phyloP scores from a whole-genome alignment of 1,140 invertebrate genomes.

The Diploscapter pachys region DNA sequence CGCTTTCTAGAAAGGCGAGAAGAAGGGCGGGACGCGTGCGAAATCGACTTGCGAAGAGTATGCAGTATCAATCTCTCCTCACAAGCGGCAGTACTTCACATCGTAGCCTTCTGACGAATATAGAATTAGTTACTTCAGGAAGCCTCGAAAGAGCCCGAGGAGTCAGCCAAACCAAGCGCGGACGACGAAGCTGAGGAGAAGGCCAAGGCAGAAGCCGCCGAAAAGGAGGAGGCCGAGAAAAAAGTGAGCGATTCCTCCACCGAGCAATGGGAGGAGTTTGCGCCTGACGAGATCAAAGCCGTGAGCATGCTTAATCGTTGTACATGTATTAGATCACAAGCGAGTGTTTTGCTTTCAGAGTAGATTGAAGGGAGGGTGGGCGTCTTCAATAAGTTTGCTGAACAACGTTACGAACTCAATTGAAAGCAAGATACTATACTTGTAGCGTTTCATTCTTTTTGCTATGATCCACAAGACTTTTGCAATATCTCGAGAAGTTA shows the following conservation, averaged over 20 bases:
- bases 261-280: neutral
- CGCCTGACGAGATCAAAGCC: neutral
- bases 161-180: neutral
- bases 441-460: too few relatives aligned
- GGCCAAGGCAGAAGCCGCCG: neutral
- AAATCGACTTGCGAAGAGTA: too few relatives aligned
- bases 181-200: neutral
- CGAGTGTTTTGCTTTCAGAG: neutral
- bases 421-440: too few relatives aligned
- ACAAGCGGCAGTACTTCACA: too few relatives aligned
- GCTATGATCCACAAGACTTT: too few relatives aligned
- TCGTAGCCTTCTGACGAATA: too few relatives aligned
- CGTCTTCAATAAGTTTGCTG: neutral
- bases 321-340: neutral
- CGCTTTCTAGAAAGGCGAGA: too few relatives aligned
- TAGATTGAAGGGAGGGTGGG: constrained; percentile 6
- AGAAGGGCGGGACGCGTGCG: too few relatives aligned
- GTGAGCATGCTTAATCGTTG: neutral
- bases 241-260: constrained; percentile 10
- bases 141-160: neutral
- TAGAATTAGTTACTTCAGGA: too few relatives aligned
- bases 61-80: too few relatives aligned
- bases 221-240: constrained; percentile 13
- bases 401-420: too few relatives aligned
- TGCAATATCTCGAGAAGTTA: too few relatives aligned